Base-by-base conservation (phyloP, 2,113 vertebrate genomes). In the Prunella fulvescens region DNA sequence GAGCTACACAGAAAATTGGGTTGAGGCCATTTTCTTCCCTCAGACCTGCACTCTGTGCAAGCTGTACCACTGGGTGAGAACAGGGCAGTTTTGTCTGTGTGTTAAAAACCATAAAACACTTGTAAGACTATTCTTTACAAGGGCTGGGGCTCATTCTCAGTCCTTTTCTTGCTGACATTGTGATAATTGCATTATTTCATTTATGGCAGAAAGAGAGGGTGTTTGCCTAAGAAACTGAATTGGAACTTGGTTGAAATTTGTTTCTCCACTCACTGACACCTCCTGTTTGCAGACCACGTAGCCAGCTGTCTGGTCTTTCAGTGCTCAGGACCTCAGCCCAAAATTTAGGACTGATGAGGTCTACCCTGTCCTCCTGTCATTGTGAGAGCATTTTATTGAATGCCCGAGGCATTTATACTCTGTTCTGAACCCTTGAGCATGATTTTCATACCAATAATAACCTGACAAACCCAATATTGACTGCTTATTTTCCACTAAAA, bases 11-110 rank as follows among this genome's bases (percentile, higher is more conserved):
- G 35, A 90, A 40, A 83, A 74, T 39, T 61, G 42, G 33, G 31
- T 73, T 83, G 50, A 67, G 53, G 61, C n/a, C 48, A 15, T 82
- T 83, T 76, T 74, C 62, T 92, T 91, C 40, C 57, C 86, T 94
- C 18, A 12, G 58, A 29, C 60, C 29, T 23, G 22, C 23, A 2
- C 28, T 65, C 37, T 0, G 1, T 25, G 26, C 54, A 39, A 56
- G 19, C 44, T 86, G 7, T 70, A n/a, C 78, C 0, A 0, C 3
- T 10, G 9, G n/a, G 9, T 35, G 24, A 51, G 86, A 54, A 14
- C 24, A 40, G 37, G 28, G 11, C 0, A 0, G 15, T 28, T 83
- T 73, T 78, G 17, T 54, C 58, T 40, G 5, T 19, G 11, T 60
- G 60, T 64, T 62, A 10, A 40, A 86, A 37, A 33, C 19, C 3